Evolutionary conservation across 2,797 vertebrate genomes (phyloP), one percentile per base, ranked within the genome.

Genomic region (Salarias fasciatus): DNA sequence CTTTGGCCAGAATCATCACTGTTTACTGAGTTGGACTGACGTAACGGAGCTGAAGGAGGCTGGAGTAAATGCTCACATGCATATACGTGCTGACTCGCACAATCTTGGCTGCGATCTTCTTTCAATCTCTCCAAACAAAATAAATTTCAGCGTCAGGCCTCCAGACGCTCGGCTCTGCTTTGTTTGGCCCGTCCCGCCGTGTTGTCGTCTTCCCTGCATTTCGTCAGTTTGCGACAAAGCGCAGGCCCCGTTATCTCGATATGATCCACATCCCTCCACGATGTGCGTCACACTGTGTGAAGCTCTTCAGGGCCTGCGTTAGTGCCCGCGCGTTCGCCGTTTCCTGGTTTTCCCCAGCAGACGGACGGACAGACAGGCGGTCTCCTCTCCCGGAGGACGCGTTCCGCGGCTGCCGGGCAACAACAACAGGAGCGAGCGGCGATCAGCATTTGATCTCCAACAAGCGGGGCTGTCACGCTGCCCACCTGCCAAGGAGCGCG

Each of bases 391-490:
- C 41, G 53, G 63, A 53, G 73, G 74, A 77, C 55, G 58, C 12
- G 4, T 4, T n/a, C n/a, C n/a, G 66, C 53, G 67, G 76, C 83
- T 18, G 80, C 55, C 14, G 66, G 65, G 77, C 69, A 50, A 74
- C 71, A 42, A 72, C 69, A 50, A 74, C 71, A 42, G 72, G 78
- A 76, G 49, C 12, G 56, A 63, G 50, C 0, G 69, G 77, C 57
- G 67, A 76, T 84, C 83, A 75, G 65, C 75, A 69, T 87, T 86
- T 86, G 82, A 88, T 88, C 75, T 67, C 55, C 75, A 59, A 68
- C 74, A 53, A 80, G 69, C 63, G 6, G 75, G 75, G 68, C 82
- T 70, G 75, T 77, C 72, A 68, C 57, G 3, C 31, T 12, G 51
- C 65, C 64, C 12, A 61, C 49, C 56, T 75, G 87, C 88, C 87